Percentiles rank a stretch among this genome's conserved stretches.
Conservation (phyloP, 1,140 invertebrate genomes). For the Drosophila sproati region DNA sequence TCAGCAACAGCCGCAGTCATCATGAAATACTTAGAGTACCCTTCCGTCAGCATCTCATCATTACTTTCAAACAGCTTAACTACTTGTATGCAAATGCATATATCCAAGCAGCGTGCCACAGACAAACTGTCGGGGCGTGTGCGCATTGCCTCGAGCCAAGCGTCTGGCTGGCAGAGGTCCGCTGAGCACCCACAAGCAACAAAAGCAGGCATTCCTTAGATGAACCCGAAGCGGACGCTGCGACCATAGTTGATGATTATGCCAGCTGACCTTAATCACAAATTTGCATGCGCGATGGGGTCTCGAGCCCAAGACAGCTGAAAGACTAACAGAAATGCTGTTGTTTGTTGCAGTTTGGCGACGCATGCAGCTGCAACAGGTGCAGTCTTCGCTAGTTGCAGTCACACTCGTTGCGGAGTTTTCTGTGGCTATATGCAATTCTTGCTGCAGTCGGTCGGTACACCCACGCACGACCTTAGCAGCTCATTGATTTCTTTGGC, state of each 20-base stretch:
- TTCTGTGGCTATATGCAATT: conserved; percentile 6
- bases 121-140: conserved; percentile 12
- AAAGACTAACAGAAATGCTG: conserved; percentile 7
- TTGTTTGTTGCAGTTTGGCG: conserved; percentile 1
- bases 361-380: conserved; percentile 50
- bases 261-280: conserved; percentile 76
- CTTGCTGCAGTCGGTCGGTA: conserved; percentile 33
- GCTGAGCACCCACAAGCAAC: conserved; percentile 42
- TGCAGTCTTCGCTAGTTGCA: conserved; percentile 45
- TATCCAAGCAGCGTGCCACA: conserved; percentile 7
- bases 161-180: conserved; percentile 14
- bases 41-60: conserved; percentile 2
- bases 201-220: conserved; percentile 15
- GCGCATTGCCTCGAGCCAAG: conserved; percentile 16
- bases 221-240: conserved; percentile 19
- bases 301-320: conserved; percentile 12
- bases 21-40: background rate
- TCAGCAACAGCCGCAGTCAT: background rate
- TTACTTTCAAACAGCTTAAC: conserved; percentile 3
- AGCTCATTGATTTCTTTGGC: conserved; percentile 46
- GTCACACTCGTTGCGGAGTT: background rate
- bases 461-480: conserved; percentile 73
- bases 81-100: background rate
- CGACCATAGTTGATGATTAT: conserved; percentile 57
- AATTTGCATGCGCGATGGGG: conserved; percentile 70